Base-by-base conservation (phyloP, 2,113 vertebrate species). In the Synodontis membranacea region DNA sequence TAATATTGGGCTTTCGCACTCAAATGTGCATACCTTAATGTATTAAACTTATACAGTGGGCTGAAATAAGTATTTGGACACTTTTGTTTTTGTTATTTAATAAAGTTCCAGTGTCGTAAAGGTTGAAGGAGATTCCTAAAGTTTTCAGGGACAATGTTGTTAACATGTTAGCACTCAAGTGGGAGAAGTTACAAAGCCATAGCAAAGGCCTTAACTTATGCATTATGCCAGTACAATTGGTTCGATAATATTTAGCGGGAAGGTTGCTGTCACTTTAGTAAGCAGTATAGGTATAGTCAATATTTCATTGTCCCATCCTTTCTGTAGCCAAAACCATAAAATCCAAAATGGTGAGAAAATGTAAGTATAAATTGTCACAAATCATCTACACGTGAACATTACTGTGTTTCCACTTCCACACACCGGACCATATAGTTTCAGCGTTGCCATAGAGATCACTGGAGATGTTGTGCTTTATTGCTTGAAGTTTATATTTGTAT, bases 281-380 rank as follows among this genome's bases (percentile, higher is more conserved):
- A 72, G 31, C 70, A 83, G 82, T 31, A 80, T 83, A 58, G 70
- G 48, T 62, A 31, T 79, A 82, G 80, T 86, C 82, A 37, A 64
- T 84, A 54, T 44, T 48, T 74, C 42, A 72, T 54, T 44, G n/a
- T 80, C 81, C n/a, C 21, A 12, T 62, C 12, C n/a, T 25, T 83
- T 50, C 82, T 68, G 66, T 81, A 80, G 80, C 80, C 81, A 79
- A 86, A 78, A 81, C 17, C 21, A 56, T 34, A 80, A 84, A 81
- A 84, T 86, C 50, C 48, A 84, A 46, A n/a, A 31, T 79, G 58
- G 76, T 76, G 66, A 66, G 79, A 85, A 88, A 83, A 79, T 80
- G 44, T 48, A 80, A 60, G 78, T 78, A 42, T 58, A 82, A 75
- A 39, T 48, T 64, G 50, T 62, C n/a, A 80, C 62, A 68, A 86